A percentile compares a stretch with the other conserved stretches of the same genome.
These are phyloP conservation scores for Anas acuta DNA, from an alignment of 2,797 vertebrate species.

Conservation along the genomic window DNA sequence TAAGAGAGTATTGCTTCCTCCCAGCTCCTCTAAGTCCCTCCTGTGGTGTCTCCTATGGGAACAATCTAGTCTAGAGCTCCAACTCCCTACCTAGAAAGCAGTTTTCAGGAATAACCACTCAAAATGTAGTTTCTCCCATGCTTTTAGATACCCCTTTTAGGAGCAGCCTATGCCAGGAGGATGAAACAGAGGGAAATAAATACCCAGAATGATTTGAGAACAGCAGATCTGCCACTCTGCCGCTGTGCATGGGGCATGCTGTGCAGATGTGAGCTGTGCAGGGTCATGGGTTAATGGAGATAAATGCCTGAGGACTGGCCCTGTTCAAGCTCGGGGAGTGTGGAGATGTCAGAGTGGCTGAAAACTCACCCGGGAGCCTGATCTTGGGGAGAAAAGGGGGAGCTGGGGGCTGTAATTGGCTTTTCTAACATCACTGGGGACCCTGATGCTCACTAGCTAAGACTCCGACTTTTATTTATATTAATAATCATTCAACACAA, in stretches of 20 bases:
- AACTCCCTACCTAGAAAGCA: background rate
- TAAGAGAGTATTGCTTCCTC: background rate
- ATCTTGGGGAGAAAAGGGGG: background rate
- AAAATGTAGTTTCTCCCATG: rapidly evolving
- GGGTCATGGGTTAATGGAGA: background rate
- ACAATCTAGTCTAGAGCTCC: background rate
- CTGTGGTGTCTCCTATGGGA: background rate
- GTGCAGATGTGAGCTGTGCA: background rate
- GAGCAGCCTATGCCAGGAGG: background rate
- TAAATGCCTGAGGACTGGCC: background rate
- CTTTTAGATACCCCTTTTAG: background rate
- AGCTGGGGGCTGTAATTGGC: background rate
- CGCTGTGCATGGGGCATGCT: background rate
- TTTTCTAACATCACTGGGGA: background rate
- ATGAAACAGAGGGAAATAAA: background rate
- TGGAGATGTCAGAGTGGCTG: background rate
- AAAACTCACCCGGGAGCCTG: background rate
- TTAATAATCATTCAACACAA: background rate
- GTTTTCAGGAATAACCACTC: background rate
- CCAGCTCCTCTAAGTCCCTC: background rate
- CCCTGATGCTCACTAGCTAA: background rate
- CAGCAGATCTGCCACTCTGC: background rate
- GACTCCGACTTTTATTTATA: background rate
- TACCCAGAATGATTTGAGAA: background rate
- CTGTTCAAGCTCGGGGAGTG: background rate